Evolutionary conservation across 2,797 vertebrate species (phyloP), one percentile per base, ranked within the genome.

Genomic region (Anolis apletophallus): DNA sequence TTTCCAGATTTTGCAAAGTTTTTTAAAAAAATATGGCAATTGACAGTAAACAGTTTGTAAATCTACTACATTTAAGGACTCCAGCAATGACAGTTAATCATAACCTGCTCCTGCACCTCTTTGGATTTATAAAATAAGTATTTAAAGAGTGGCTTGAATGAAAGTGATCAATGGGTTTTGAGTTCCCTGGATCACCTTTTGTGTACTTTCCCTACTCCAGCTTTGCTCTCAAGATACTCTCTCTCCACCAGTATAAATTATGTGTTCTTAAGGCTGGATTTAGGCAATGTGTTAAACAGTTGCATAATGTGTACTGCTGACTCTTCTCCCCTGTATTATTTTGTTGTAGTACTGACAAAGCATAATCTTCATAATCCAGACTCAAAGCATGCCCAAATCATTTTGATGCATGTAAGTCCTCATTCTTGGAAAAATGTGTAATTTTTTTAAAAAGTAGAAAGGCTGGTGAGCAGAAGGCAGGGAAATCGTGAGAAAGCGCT

Each of bases 401-500:
- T 46, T 46, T 46, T 46, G 46, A 3, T 46, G 3, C 32, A 36
- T 72, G n/a, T 29, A 80, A 85, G 36, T 10, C 36, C 16, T 71
- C 29, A 9, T 21, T 52, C 59, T 50, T 75, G 52, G 59, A 23
- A 10, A n/a, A 83, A 21, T 67, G 23, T 54, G 12, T 78, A 32
- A 50, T 52, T 17, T 46, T 46, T 46, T 5, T 5, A 46, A 61
- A 73, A 64, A 29, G 34, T 80, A 57, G 34, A 40, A n/a, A 40
- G 36, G 11, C 13, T 68, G 1, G 23, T 64, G 46, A 29, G 9
- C 8, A 64, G 78, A 40, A 85, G n/a, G 54, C 26, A 40, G 55
- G 9, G 36, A 26, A 71, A 85, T 19, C 14, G 23, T 50, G 10
- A 16, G 8, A 3, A 36, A 93, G 91, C 87, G 4, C 13, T 95